These are phyloP conservation scores for Poecilobothrus nobilitatus DNA, from an alignment of 2,888 invertebrate genomes.

Conservation along the genomic window DNA sequence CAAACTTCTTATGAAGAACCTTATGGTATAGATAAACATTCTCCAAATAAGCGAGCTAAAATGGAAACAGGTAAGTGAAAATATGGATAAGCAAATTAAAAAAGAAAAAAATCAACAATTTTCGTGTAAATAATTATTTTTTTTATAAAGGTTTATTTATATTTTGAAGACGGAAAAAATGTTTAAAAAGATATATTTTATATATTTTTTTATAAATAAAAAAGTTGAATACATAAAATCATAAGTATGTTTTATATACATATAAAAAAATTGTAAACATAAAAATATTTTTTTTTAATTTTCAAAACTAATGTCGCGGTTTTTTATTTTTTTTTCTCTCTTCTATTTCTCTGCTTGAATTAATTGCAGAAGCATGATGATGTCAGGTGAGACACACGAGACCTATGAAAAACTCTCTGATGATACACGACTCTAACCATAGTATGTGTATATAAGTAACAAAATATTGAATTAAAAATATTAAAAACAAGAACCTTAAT, in stretches of 20 bases:
- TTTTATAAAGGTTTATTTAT: not conserved
- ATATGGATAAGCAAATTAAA: not conserved
- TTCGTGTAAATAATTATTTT: slow-evolving; percentile 1
- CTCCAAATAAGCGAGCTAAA: slow-evolving; percentile 21
- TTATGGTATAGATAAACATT: slow-evolving; percentile 12
- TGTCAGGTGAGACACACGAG: slow-evolving; percentile 19
- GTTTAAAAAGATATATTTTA: not conserved
- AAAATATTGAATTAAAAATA: slow-evolving; percentile 3
- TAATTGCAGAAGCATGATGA: slow-evolving; percentile 22
- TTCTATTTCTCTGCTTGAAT: slow-evolving; percentile 21
- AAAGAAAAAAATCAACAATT: not conserved
- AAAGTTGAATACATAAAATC: not conserved
- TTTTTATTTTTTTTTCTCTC: slow-evolving; percentile 16
- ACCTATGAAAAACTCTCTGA: slow-evolving; percentile 13
- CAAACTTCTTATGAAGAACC: slow-evolving; percentile 20
- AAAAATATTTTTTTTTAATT: slow-evolving; percentile 16
- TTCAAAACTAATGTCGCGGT: slow-evolving; percentile 22
- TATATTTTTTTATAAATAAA: not conserved
- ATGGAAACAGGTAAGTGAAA: slow-evolving; percentile 22
- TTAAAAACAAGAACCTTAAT: not conserved
- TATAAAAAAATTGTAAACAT: slow-evolving; percentile 10
- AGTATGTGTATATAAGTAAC: slow-evolving; percentile 10
- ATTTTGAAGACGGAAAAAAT: not conserved
- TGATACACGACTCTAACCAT: slow-evolving; percentile 11
- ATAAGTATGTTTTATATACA: slow-evolving; percentile 1